Evolutionary conservation across 2,888 invertebrate species (phyloP).

Genomic region (Lordiphosa fenestrarum): DNA sequence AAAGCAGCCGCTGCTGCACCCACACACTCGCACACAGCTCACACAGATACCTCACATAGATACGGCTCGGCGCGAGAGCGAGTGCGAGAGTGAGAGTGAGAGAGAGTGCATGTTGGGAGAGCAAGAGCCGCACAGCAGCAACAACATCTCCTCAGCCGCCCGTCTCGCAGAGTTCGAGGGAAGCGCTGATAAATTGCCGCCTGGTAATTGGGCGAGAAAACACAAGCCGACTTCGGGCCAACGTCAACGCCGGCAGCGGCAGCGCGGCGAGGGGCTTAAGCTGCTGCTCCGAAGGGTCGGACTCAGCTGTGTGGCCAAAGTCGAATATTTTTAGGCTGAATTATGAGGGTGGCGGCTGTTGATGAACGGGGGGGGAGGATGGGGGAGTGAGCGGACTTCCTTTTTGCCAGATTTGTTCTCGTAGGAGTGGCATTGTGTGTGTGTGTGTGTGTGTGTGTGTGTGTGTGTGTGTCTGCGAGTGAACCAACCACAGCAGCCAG

Average conservation of each 20-base stretch:
- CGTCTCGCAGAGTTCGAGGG: not conserved
- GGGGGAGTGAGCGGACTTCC: slow-evolving; percentile 23
- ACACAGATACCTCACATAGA: slow-evolving; percentile 53
- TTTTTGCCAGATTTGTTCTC: slow-evolving; percentile 64
- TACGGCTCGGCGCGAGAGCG: slow-evolving; percentile 20
- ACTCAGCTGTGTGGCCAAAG: slow-evolving; percentile 36
- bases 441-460: slow-evolving; percentile 15
- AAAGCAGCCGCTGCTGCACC: slow-evolving; percentile 42
- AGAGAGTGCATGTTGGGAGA: slow-evolving; percentile 5
- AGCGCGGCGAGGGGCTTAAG: slow-evolving; percentile 10
- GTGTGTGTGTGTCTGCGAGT: slow-evolving; percentile 24
- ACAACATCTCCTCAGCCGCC: slow-evolving; percentile 6
- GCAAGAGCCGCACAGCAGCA: slow-evolving; percentile 8
- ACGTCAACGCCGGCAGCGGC: slow-evolving; percentile 11
- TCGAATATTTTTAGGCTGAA: slow-evolving; percentile 8
- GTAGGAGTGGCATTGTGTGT: slow-evolving; percentile 24
- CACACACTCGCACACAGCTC: slow-evolving; percentile 23
- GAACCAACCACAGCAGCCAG: slow-evolving; percentile 70
- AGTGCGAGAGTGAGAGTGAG: slow-evolving; percentile 34
- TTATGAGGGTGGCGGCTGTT: slow-evolving; percentile 2
- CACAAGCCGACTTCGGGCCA: slow-evolving; percentile 13
- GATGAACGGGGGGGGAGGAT: slow-evolving; percentile 4
- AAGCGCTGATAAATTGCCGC: slow-evolving; percentile 69
- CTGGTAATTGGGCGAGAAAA: slow-evolving; percentile 63
- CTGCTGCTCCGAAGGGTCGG: slow-evolving; percentile 12